Base-by-base conservation (phyloP, 2,113 vertebrate species). In the Podarcis raffonei region DNA sequence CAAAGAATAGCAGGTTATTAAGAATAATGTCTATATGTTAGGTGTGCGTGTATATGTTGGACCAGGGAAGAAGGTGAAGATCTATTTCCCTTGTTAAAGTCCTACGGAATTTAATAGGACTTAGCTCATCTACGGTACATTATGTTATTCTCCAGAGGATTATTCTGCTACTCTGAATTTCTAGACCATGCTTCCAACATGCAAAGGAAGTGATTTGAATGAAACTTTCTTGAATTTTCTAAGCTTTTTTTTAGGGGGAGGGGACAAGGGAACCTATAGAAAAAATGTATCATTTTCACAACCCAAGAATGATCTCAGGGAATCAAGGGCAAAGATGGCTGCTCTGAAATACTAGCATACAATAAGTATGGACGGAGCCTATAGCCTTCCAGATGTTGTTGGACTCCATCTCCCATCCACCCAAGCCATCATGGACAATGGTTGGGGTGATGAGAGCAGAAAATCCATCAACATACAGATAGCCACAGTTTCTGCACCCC, bases 1-100 rank as follows among this genome's bases (percentile, higher is more conserved):
- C 87, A 88, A 53, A 32, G 94, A 96, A 95, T 65, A 89, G 11
- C 85, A 87, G 91, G 90, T 94, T 93, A 93, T 93, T 95, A 94
- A 92, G 83, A 91, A 94, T 87, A 91, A 89, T 86, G 86, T 92
- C 93, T 94, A 93, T 89, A 89, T 65, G 37, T 66, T 27, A 37
- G 35, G 39, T 59, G 53, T 59, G 53, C 37, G 25, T n/a, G 20
- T 57, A 30, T 69, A 35, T 53, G 30, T 32, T 74, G 27, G 27
- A 32, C 71, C 35, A 30, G n/a, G 6, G 15, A 32, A 84, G 82
- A 65, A 84, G 89, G 84, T 66, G 53, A 18, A 68, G 90, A 25
- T 32, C 3, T 69, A 1, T 83, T 86, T 83, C 72, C 62, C 72
- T 68, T 59, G 8, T 57, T 83, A 83, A 87, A 69, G 25, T 83